Evolutionary conservation across 2,888 invertebrate species (phyloP), one percentile per base, ranked within the genome.

Genomic region (Cenopis cana): DNA sequence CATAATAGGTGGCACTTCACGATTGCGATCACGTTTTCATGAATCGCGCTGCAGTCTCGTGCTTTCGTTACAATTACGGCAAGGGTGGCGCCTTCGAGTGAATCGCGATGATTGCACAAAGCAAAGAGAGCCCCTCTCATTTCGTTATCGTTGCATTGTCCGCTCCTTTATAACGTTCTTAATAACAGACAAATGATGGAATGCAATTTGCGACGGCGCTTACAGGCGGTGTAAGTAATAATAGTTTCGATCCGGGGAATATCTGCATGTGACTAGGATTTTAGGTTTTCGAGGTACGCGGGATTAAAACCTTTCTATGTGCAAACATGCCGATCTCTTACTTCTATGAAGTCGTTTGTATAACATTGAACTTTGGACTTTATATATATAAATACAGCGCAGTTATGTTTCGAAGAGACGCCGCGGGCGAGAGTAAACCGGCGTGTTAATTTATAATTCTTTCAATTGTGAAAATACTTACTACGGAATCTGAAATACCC

Each of bases 61-160:
- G 80, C 70, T 71, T 65, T 82, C 82, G 81, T 84, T 80, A 82
- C 81, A 85, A 84, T 85, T 84, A 85, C 81, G 76, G 81, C 82
- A 83, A 82, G 82, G 80, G 82, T 80, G 79, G 81, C 84, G 81
- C 75, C 79, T 76, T 73, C 78, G 88, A 85, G 89, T 87, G 87
- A 91, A 90, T 87, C 86, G 81, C 86, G 75, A 86, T 92, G 92
- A 92, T 92, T 92, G 92, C 89, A 90, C 92, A 92, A 92, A 92
- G 91, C 86, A 85, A 78, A 86, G 84, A 84, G 81, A 81, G 83
- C 85, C 87, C 87, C 88, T 87, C 86, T 89, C 87, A 91, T 91
- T 84, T 89, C 87, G 89, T 89, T 91, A 90, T 85, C 83, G 85
- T 82, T 88, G 89, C 89, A 88, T 89, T 89, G 87, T 88, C 66